Percentiles rank a stretch among this genome's conserved stretches.
Conservation (phyloP, 2,113 vertebrate genomes). For the Phaetusa simplex region DNA sequence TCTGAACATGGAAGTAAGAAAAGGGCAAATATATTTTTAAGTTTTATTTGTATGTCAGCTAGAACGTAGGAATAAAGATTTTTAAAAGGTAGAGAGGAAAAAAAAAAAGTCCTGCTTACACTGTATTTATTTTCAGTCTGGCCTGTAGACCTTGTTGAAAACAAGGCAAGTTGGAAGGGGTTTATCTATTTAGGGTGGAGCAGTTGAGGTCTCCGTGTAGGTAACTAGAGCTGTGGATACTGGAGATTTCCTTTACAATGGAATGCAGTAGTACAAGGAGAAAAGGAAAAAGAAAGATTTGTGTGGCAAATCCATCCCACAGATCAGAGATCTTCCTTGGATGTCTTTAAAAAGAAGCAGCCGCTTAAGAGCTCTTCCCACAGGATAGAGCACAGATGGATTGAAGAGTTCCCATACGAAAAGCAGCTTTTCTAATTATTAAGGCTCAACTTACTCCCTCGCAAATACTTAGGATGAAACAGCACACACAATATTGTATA, state of each 20-base stretch:
- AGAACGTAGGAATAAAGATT: neutral
- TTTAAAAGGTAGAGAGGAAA: neutral
- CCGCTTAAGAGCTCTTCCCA: neutral
- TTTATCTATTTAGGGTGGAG: neutral
- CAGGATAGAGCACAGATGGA: neutral
- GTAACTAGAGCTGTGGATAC: neutral
- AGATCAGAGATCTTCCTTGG: neutral
- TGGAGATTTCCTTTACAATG: neutral
- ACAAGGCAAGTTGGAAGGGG: neutral
- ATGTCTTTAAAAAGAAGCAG: neutral
- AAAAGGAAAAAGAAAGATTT: neutral
- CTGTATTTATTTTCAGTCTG: neutral
- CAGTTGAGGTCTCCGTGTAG: neutral
- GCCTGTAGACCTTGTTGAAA: neutral
- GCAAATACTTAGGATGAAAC: neutral
- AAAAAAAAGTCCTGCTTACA: neutral
- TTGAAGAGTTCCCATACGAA: neutral
- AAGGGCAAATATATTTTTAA: neutral
- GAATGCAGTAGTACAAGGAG: neutral
- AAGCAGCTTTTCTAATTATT: neutral
- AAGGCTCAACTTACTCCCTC: neutral
- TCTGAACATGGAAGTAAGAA: neutral
- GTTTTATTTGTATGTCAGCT: neutral
- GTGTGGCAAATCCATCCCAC: neutral
- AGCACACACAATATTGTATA: neutral